Base-by-base conservation (phyloP, 1,140 invertebrate species). In the Palaemon carinicauda region DNA sequence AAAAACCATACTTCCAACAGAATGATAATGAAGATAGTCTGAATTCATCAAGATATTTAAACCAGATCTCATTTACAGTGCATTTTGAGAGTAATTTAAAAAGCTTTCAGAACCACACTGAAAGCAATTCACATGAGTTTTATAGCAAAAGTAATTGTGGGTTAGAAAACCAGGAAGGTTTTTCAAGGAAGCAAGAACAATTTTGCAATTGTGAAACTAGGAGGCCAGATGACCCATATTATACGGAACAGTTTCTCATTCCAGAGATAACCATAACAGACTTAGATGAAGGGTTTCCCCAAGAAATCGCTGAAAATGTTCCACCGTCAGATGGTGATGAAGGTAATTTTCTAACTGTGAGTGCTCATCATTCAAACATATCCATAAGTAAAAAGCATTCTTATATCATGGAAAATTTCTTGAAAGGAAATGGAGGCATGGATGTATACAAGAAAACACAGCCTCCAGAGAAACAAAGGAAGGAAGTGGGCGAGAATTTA, bases 91-190 rank as follows among this genome's bases (percentile, higher is more conserved):
- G 15, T 27, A 60, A 52, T n/a, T 24, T n/a, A 29, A 21, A n/a
- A 17, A 52, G 24, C n/a, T 15, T n/a, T 21, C 53, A 60, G 4
- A 65, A 53, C 50, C 53, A 84, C 4, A 65, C 12, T 3, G 53
- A 65, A 7, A 21, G 52, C 21, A 10, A 33, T 29, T n/a, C n/a
- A 12, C 7, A 9, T 12, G 71, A n/a, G 27, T 77, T 53, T 33
- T 73, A 75, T n/a, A 82, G 41, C 1, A 41, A 5, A 41, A 41
- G 51, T 77, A 73, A 56, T 33, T 53, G 52, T 60, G 82, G 50
- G 3, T 27, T 84, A 24, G 71, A 73, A 17, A 73, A 84, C 51
- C 73, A 84, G 52, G 82, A 84, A 15, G 71, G 65, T 73, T 65
- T 77, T 78, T 73, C 50, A 31, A 69, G 69, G 0, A 53, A 65